A percentile compares a stretch with the other conserved stretches of the same genome.
phyloP scores from a whole-genome alignment of 1,140 invertebrate genomes.

The Megalopta genalis region DNA sequence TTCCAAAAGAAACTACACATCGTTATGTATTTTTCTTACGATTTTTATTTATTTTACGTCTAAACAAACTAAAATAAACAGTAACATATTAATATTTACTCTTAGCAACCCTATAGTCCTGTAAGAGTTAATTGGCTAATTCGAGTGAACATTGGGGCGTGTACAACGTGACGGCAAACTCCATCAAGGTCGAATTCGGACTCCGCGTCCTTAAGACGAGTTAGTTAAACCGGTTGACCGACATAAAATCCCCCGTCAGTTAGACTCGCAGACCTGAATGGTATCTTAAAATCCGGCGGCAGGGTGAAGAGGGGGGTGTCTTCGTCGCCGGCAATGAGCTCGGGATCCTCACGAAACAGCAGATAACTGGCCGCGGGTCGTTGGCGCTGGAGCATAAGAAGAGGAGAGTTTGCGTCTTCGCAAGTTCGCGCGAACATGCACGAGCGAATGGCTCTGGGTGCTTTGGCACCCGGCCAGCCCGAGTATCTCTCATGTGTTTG shows the following conservation, averaged over 20 bases:
- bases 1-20: too few relatives aligned
- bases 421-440: conserved; percentile 49
- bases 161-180: too few relatives aligned
- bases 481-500: conserved; percentile 69
- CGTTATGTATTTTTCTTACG: too few relatives aligned
- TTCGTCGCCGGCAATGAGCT: neutral
- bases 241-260: neutral
- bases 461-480: conserved; percentile 65
- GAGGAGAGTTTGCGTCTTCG: conserved; percentile 43
- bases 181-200: too few relatives aligned
- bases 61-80: too few relatives aligned
- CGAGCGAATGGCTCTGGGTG: conserved; percentile 54
- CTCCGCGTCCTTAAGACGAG: neutral
- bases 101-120: too few relatives aligned
- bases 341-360: conserved; percentile 3
- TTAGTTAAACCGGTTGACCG: neutral
- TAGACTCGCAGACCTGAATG: neutral
- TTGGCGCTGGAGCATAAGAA: conserved; percentile 48
- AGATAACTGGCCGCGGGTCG: conserved; percentile 47
- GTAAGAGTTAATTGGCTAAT: too few relatives aligned
- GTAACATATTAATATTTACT: too few relatives aligned
- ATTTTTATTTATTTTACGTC: too few relatives aligned
- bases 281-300: neutral
- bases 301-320: too few relatives aligned
- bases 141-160: too few relatives aligned